These are phyloP conservation scores for Oophaga pumilio DNA, from an alignment of 2,113 vertebrate species.

Conservation along the genomic window DNA sequence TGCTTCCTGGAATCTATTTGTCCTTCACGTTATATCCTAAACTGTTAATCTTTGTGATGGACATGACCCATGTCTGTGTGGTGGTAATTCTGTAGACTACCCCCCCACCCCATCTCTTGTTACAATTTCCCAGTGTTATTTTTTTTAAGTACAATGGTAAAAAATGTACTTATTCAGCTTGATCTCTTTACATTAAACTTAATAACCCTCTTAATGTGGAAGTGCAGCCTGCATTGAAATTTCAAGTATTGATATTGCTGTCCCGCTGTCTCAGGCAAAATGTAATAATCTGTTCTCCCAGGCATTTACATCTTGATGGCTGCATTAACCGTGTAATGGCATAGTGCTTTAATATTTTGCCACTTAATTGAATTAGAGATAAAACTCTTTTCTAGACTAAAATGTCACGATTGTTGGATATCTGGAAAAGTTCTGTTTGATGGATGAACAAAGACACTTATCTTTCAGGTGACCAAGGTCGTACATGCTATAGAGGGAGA, in stretches of 20 bases:
- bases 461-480: neutral
- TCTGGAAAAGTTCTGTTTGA: neutral
- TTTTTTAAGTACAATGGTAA: conserved; percentile 30
- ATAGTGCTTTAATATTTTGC: conserved; percentile 17
- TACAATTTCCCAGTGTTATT: neutral
- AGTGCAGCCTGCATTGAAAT: conserved; percentile 42
- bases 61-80: conserved; percentile 15
- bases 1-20: neutral
- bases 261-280: conserved; percentile 38
- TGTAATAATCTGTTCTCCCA: conserved; percentile 48
- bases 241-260: conserved; percentile 46
- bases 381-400: neutral
- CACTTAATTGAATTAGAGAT: conserved; percentile 34
- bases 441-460: neutral
- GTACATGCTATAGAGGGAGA: neutral
- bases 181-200: conserved; percentile 49
- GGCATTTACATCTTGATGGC: conserved; percentile 14
- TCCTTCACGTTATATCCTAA: neutral
- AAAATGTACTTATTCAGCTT: conserved; percentile 41
- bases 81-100: neutral
- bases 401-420: neutral
- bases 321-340: conserved; percentile 34
- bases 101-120: neutral
- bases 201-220: conserved; percentile 41
- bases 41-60: neutral